Evolutionary conservation across 2,113 vertebrate species (phyloP), one percentile per base, ranked within the genome.

Genomic region (Egretta garzetta): DNA sequence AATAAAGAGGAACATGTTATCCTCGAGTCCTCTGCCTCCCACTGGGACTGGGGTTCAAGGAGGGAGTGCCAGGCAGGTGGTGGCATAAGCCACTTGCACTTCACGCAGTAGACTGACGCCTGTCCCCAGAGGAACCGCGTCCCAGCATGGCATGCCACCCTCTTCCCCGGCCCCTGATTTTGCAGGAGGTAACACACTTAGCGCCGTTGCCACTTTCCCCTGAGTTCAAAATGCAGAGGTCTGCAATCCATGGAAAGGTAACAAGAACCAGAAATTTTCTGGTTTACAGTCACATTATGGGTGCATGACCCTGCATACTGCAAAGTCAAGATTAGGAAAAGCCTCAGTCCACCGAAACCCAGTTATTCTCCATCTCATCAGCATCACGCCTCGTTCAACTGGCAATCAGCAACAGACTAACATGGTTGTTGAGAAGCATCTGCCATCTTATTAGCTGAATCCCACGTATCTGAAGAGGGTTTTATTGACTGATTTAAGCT

Each of bases 401-500:
- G 0, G 82, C 80, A 53, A 71, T 30, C 71, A n/a, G 66, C 52
- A 43, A 47, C 14, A 58, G 37, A 59, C 64, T 47, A 60, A 71
- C 11, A 53, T 0, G 4, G 70, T 14, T 75, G 47, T 49, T 43
- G 52, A 86, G 71, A 88, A 55, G 74, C 83, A 45, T 63, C 87
- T 86, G 52, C 67, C 47, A 45, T 35, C 80, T 88, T 79, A 67
- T 71, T 63, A 94, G 62, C 71, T 53, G 52, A 83, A 83, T 80
- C 45, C 81, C 62, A 30, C 0, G 0, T 16, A 67, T 23, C 5
- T 6, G 26, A 80, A 88, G 47, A 79, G 35, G 26, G 60, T 1
- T 58, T 86, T 91, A 80, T 75, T 75, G 43, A 82, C 56, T 26
- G 83, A 82, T 86, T 86, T 88, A 80, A 94, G 33, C 75, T 93